These are phyloP conservation scores for Heliopora coerulea DNA, from an alignment of 92 coral and sea anemone species.

Conservation along the genomic window DNA sequence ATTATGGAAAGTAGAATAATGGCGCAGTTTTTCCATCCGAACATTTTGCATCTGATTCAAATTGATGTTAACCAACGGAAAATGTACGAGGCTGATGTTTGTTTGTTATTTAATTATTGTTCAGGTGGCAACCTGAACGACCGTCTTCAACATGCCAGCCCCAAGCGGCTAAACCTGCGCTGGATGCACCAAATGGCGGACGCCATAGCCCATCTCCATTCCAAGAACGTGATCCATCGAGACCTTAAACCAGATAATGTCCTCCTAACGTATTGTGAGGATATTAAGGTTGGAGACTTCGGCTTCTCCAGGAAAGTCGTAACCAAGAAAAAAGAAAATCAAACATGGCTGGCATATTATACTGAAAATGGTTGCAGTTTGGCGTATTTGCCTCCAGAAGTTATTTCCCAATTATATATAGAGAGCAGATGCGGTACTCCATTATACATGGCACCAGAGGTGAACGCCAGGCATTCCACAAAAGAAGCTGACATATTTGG, in stretches of 20 bases:
- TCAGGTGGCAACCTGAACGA: constrained; percentile 64
- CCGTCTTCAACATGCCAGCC: constrained; percentile 57
- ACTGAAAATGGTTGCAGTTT: no score
- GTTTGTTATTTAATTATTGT: constrained; percentile 63
- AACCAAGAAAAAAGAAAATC: background rate
- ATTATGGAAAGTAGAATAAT: no score
- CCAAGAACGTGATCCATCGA: constrained; percentile 57
- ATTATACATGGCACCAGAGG: constrained; percentile 69
- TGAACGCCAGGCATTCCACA: constrained; percentile 50
- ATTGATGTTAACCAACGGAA: background rate
- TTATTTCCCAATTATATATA: no score
- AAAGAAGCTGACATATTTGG: constrained; percentile 78
- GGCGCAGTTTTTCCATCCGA: background rate
- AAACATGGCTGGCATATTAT: background rate
- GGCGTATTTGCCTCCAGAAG: no score
- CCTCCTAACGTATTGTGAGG: constrained; percentile 49
- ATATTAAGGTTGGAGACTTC: constrained; percentile 76
- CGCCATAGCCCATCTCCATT: constrained; percentile 58
- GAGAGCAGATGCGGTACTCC: no score
- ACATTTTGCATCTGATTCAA: background rate
- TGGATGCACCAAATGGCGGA: constrained; percentile 79
- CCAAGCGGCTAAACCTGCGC: constrained; percentile 37
- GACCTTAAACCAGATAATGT: constrained; percentile 84
- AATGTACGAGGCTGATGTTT: background rate
- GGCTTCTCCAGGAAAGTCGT: constrained; percentile 67